phyloP scores from a whole-genome alignment of 2,797 vertebrate genomes.

The Microctenopoma steveboyesi region DNA sequence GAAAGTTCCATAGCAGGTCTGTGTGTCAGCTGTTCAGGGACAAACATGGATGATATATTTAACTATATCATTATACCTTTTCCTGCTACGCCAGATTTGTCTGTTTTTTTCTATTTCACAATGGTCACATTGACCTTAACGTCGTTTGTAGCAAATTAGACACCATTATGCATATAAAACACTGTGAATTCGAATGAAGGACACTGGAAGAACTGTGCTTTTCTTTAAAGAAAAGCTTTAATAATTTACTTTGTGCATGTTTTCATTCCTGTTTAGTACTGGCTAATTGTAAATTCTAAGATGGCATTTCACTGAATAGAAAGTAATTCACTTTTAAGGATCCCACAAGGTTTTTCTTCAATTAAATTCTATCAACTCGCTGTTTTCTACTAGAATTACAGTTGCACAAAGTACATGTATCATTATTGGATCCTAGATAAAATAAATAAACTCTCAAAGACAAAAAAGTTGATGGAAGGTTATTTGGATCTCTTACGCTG shows the following conservation, averaged over 20 bases:
- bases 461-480: constrained; percentile 25
- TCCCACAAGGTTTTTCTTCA: constrained; percentile 25
- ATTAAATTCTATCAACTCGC: constrained; percentile 22
- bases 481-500: constrained; percentile 37
- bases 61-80: constrained; percentile 4
- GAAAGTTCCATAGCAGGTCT: constrained; percentile 37
- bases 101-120: constrained; percentile 9
- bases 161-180: constrained; percentile 45
- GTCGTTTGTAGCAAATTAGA: constrained; percentile 33
- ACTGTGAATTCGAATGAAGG: constrained; percentile 38
- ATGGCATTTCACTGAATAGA: constrained; percentile 12
- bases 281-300: background rate
- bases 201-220: constrained; percentile 14
- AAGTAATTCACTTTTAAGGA: constrained; percentile 21
- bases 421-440: constrained; percentile 16
- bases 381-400: constrained; percentile 17
- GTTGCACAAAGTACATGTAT: constrained; percentile 1
- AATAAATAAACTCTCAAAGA: constrained; percentile 23
- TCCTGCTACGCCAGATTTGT: constrained; percentile 39
- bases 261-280: constrained; percentile 2
- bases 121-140: constrained; percentile 55
- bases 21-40: constrained; percentile 33
- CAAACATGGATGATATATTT: constrained; percentile 41
- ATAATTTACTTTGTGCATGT: constrained; percentile 26
- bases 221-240: constrained; percentile 13